Evolutionary conservation across 2,888 invertebrate genomes (phyloP).

Genomic region (Archaeoteleia sp.): DNA sequence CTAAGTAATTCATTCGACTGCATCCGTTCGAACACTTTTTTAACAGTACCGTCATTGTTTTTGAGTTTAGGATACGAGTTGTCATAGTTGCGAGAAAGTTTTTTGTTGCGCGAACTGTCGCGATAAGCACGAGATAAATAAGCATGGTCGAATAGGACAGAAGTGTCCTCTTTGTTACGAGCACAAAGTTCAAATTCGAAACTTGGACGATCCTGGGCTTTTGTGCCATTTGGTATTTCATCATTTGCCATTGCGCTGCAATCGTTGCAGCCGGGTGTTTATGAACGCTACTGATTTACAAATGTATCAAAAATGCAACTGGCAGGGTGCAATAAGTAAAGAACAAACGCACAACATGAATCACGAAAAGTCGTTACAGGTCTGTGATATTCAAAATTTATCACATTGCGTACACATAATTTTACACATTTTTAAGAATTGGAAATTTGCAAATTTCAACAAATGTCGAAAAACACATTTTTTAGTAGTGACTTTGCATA

Average conservation of each 20-base stretch:
- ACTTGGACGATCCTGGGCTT: conserved; percentile 57
- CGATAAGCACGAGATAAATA: conserved; percentile 60
- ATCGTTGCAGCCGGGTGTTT: conserved; percentile 61
- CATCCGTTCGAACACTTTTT: neutral
- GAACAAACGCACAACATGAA: neutral
- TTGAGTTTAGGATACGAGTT: conserved; percentile 56
- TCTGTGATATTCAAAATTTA: neutral
- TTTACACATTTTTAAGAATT: neutral
- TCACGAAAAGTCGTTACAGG: conserved; percentile 37
- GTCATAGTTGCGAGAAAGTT: conserved; percentile 63
- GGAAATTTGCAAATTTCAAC: too few relatives aligned
- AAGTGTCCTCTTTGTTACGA: conserved; percentile 63
- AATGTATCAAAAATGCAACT: conserved; percentile 43
- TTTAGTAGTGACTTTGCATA: too few relatives aligned
- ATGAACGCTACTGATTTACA: conserved; percentile 57
- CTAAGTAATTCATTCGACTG: too few relatives aligned
- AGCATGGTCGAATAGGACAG: conserved; percentile 58
- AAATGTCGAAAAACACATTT: too few relatives aligned
- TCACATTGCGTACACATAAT: too few relatives aligned
- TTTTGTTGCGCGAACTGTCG: conserved; percentile 67
- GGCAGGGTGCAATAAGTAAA: conserved; percentile 30
- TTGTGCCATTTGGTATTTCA: conserved; percentile 61
- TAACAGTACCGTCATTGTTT: neutral
- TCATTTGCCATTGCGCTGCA: conserved; percentile 66
- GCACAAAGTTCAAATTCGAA: conserved; percentile 57